These are phyloP conservation scores for Catocala fraxini DNA, from an alignment of 2,888 invertebrate genomes.

Conservation along the genomic window DNA sequence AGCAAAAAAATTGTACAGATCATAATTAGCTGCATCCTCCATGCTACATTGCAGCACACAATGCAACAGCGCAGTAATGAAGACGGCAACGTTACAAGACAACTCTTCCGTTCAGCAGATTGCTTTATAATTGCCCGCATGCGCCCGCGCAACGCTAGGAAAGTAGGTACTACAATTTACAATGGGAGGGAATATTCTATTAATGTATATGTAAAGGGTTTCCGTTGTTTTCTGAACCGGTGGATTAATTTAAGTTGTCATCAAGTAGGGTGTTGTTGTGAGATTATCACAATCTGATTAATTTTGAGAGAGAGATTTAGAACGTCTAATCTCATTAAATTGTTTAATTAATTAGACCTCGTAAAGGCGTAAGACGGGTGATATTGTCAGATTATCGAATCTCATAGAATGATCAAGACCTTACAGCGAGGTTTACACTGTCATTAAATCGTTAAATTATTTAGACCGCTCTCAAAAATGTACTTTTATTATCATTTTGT, in stretches of 20 bases:
- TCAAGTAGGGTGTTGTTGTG: too few species aligned
- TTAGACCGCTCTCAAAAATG: too few species aligned
- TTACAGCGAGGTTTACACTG: too few species aligned
- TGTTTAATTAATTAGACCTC: too few species aligned
- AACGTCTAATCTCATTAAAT: too few species aligned
- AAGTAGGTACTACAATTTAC: constrained; percentile 43
- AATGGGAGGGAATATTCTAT: constrained; percentile 35
- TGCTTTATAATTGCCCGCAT: constrained; percentile 52
- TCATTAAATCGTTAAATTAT: too few species aligned
- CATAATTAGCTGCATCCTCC: constrained; percentile 17
- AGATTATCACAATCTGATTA: too few species aligned
- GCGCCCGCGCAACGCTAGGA: constrained; percentile 32
- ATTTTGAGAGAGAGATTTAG: too few species aligned
- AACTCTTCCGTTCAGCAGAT: constrained; percentile 54
- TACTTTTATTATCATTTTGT: too few species aligned
- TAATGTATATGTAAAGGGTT: constrained; percentile 29
- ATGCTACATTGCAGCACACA: constrained; percentile 7
- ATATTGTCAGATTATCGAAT: too few species aligned
- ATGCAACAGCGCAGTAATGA: constrained; percentile 33
- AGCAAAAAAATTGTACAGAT: constrained; percentile 7
- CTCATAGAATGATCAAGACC: too few species aligned
- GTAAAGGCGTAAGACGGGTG: too few species aligned
- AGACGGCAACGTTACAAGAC: constrained; percentile 43
- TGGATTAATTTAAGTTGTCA: neutral
- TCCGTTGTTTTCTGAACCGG: constrained; percentile 27